Evolutionary conservation across 2,888 invertebrate genomes (phyloP).

Genomic region (Xylocampa areola): DNA sequence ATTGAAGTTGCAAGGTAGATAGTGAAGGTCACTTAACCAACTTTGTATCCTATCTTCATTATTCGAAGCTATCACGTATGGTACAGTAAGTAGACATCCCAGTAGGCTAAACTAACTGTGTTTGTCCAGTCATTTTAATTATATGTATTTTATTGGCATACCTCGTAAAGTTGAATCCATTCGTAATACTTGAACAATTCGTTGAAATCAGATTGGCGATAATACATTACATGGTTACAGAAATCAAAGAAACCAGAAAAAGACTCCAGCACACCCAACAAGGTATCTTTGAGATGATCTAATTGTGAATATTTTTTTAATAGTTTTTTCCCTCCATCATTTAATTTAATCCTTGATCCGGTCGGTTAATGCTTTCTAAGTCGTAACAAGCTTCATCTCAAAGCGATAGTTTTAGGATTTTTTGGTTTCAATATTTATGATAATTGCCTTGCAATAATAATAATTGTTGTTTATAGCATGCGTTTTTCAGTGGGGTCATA

Average conservation of each 20-base stretch:
- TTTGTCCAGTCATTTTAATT: slow-evolving; percentile 36
- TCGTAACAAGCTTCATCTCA: slow-evolving; percentile 74
- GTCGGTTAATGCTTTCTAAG: slow-evolving; percentile 60
- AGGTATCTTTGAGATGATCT: slow-evolving; percentile 90
- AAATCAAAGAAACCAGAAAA: slow-evolving; percentile 94
- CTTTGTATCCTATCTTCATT: slow-evolving; percentile 15
- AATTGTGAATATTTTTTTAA: slow-evolving; percentile 55
- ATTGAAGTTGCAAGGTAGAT: slow-evolving; percentile 14
- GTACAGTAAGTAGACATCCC: slow-evolving; percentile 40
- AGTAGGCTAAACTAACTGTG: slow-evolving; percentile 47
- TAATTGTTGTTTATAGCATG: slow-evolving; percentile 65
- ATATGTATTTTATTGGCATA: slow-evolving; percentile 20
- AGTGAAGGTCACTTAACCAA: slow-evolving; percentile 9
- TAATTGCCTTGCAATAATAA: slow-evolving; percentile 54
- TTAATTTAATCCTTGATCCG: slow-evolving; percentile 60
- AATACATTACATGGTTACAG: slow-evolving; percentile 89
- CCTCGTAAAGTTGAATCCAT: slow-evolving; percentile 35
- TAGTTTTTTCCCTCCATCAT: slow-evolving; percentile 55
- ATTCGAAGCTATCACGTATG: slow-evolving; percentile 22
- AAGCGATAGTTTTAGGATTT: slow-evolving; percentile 63
- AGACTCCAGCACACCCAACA: slow-evolving; percentile 92
- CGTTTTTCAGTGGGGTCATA: slow-evolving; percentile 71
- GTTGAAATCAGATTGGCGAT: slow-evolving; percentile 61
- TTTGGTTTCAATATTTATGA: slow-evolving; percentile 66
- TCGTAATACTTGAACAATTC: slow-evolving; percentile 37